These are phyloP conservation scores for Temnothorax longispinosus DNA, from an alignment of 1,140 invertebrate genomes.

Conservation along the genomic window DNA sequence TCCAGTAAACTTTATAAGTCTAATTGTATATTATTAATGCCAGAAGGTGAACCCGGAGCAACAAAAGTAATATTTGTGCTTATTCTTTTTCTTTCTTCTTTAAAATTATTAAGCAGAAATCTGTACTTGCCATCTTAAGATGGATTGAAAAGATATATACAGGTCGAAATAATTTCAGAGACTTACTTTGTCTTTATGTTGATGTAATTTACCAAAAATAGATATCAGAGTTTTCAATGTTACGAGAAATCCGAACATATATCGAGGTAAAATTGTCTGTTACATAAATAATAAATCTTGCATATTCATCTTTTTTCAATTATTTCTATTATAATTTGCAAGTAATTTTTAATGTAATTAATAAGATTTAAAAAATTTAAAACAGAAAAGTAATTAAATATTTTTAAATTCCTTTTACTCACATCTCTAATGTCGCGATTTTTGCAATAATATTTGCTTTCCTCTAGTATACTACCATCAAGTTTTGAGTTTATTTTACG, in stretches of 20 bases:
- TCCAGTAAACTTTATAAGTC: constrained; percentile 26
- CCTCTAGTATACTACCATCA: not conserved
- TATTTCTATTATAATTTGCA: not conserved
- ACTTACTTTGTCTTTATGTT: not conserved
- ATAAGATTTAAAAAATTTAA: constrained; percentile 2
- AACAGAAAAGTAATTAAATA: not conserved
- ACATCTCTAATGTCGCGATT: not conserved
- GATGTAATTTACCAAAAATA: not conserved
- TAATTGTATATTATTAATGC: constrained; percentile 38
- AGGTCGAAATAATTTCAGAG: not conserved
- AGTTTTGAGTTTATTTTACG: constrained; percentile 16
- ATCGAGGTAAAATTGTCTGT: not conserved
- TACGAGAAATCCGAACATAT: not conserved
- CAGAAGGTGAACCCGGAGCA: not conserved
- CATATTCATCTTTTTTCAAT: not conserved
- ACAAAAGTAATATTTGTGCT: not conserved
- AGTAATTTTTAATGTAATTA: not conserved
- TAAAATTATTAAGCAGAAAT: not conserved
- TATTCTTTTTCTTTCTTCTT: not conserved
- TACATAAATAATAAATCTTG: not conserved
- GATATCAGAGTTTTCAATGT: not conserved
- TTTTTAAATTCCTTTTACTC: not conserved
- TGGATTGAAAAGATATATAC: not conserved
- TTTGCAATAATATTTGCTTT: constrained; percentile 15
- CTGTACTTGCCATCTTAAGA: not conserved